Evolutionary conservation across 1,140 invertebrate genomes (phyloP).

Genomic region (Papilio aristodemus): DNA sequence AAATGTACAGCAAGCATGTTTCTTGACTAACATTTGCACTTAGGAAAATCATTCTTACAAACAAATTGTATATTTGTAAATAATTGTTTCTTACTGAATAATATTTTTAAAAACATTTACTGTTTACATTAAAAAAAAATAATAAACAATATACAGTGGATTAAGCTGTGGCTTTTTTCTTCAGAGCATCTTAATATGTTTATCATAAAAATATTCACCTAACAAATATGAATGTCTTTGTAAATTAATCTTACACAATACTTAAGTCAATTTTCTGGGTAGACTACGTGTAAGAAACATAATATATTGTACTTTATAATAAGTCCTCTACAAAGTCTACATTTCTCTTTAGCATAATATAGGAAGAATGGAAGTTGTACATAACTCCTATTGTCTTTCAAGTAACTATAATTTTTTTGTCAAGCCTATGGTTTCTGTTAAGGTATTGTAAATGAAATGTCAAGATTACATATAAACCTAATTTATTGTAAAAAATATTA

Average conservation of each 20-base stretch:
- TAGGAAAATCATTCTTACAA: not conserved
- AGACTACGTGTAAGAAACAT: too few relatives aligned
- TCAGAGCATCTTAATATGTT: too few relatives aligned
- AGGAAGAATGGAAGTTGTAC: too few relatives aligned
- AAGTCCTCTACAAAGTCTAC: too few relatives aligned
- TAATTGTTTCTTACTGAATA: not conserved
- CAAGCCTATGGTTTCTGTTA: not conserved
- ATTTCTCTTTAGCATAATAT: too few relatives aligned
- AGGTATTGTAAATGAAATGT: not conserved
- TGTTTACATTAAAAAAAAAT: not conserved
- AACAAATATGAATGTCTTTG: too few relatives aligned
- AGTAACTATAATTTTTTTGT: not conserved
- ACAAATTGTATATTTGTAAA: constrained; percentile 5
- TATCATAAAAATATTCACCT: too few relatives aligned
- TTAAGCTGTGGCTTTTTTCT: too few relatives aligned
- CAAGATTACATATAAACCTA: not conserved
- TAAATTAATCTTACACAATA: too few relatives aligned
- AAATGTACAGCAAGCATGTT: not conserved
- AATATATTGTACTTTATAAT: too few relatives aligned
- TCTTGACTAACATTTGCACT: not conserved
- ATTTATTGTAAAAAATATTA: not conserved
- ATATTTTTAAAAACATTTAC: not conserved
- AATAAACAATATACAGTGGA: not conserved
- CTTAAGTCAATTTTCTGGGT: too few relatives aligned
- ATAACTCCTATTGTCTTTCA: too few relatives aligned